Base-by-base conservation (phyloP, 2,113 vertebrate species). In the Pantherophis guttatus region DNA sequence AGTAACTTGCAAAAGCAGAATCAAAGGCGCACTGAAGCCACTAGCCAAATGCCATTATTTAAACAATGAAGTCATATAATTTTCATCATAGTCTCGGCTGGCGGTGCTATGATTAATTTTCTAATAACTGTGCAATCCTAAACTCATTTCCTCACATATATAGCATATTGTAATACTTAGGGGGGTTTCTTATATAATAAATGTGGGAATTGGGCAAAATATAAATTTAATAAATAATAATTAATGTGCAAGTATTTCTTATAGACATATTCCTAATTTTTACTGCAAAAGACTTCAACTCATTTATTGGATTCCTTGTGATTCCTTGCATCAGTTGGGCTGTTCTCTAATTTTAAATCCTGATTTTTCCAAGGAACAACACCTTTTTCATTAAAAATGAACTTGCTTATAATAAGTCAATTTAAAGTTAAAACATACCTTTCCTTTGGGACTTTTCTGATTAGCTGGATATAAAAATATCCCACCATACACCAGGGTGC, bases 401-500 rank as follows among this genome's bases (percentile, higher is more conserved):
- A 39, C 70, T 81, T 81, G 21, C 70, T 81, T 81, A 81, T 81
- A 44, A 81, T 81, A 81, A 39, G 33, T 44, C 75, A 81, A 96
- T 98, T 95, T 93, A 26, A 23, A 94, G 91, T 52, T 88, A 0
- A 54, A 93, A 88, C 6, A 0, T 97, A 99, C 99, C 98, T 99
- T 99, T 97, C 99, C 99, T 95, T 99, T 99, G 2, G 99, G 99
- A 92, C 97, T 99, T 97, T 99, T 99, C 97, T 99, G 98, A 92
- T 98, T 98, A 93, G 99, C 99, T 21, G 99, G 99, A 94, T 99
- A 99, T 98, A 99, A 96, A 97, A 99, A 99, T 96, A 99, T 99
- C 19, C 99, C 99, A 90, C 99, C 99, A 21, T 99, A 99, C 91
- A 98, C 98, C 93, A 99, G 93, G n/a, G 99, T 99, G 29, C 99